Percentiles rank a stretch among this genome's conserved stretches.
Conservation (phyloP, 2,888 invertebrate species). For the Acrobasis consociella region DNA sequence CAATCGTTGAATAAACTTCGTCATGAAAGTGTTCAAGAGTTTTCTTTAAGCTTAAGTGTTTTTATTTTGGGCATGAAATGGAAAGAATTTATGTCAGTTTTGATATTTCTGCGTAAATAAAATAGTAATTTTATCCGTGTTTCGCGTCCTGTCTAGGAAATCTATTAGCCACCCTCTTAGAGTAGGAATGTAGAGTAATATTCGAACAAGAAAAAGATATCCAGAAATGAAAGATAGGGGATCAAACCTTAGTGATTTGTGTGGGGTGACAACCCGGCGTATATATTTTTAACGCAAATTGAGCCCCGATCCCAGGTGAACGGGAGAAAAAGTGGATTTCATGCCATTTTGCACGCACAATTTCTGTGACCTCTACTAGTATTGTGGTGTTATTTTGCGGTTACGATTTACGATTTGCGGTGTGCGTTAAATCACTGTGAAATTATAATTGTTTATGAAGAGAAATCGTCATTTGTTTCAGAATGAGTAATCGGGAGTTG, state of each 20-base stretch:
- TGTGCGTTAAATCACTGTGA: background rate
- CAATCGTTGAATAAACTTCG: background rate
- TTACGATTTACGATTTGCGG: conserved; percentile 4
- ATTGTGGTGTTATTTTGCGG: conserved; percentile 10
- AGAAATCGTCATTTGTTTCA: conserved; percentile 11
- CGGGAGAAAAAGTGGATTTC: background rate
- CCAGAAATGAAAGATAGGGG: too few species aligned
- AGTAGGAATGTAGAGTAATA: too few species aligned
- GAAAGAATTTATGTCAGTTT: too few species aligned
- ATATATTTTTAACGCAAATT: too few species aligned
- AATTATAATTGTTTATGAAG: conserved; percentile 16
- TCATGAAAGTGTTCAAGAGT: background rate
- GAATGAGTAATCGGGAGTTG: background rate
- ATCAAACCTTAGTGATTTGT: too few species aligned
- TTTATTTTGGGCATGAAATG: background rate
- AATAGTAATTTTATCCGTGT: too few species aligned
- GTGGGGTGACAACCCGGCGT: too few species aligned
- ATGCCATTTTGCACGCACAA: background rate
- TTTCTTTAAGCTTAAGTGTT: background rate
- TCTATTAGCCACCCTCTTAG: too few species aligned
- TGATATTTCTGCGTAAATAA: too few species aligned
- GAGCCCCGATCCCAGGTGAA: too few species aligned
- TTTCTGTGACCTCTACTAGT: background rate
- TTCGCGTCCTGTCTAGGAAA: too few species aligned
- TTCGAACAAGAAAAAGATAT: too few species aligned